Base-by-base conservation (phyloP, 2,888 invertebrate species). In the Cremastinae sp. region DNA sequence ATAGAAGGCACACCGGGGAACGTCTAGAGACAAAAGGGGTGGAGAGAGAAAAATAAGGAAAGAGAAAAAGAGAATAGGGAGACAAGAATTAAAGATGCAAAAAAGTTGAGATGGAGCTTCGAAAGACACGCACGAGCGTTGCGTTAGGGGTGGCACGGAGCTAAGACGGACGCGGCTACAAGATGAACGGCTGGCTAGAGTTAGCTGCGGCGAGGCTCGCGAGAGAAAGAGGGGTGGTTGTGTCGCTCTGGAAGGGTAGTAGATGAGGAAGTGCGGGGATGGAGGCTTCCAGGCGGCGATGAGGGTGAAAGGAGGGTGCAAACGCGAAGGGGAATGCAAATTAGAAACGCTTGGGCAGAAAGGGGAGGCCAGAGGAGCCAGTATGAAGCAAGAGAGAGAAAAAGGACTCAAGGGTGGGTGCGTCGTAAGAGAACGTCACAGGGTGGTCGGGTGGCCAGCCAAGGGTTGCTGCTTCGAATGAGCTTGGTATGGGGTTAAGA, bases 321-420 rank as follows among this genome's bases (percentile, higher is more conserved):
- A 85, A 86, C 85, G 84, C 85, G 85, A 85, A 88, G 89, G 88
- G 88, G 89, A 88, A 89, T 89, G 89, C 88, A 89, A 89, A 89
- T 89, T 89, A 89, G 87, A 89, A 87, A 87, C 87, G 87, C 86
- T 87, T 85, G 87, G 88, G 86, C 87, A 87, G 86, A 85, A 86
- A 83, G 83, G 85, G 83, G 71, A 75, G 78, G 82, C 80, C 80
- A 80, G 82, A 76, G 77, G 49, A 55, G 77, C 77, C 78, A 79
- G 74, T 81, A 80, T 78, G 71, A 78, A 72, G 71, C 74, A 73
- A 79, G 75, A 75, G 64, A 41, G 22, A 14, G 65, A 65, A 53
- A 74, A 75, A 80, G 78, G 75, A 77, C 78, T 65, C 56, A 53
- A 65, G 74, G 75, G 47, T 71, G 65, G 53, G 43, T 64, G 37